These are phyloP conservation scores for Chionoecetes opilio DNA, from an alignment of 1,140 invertebrate species.

Conservation along the genomic window DNA sequence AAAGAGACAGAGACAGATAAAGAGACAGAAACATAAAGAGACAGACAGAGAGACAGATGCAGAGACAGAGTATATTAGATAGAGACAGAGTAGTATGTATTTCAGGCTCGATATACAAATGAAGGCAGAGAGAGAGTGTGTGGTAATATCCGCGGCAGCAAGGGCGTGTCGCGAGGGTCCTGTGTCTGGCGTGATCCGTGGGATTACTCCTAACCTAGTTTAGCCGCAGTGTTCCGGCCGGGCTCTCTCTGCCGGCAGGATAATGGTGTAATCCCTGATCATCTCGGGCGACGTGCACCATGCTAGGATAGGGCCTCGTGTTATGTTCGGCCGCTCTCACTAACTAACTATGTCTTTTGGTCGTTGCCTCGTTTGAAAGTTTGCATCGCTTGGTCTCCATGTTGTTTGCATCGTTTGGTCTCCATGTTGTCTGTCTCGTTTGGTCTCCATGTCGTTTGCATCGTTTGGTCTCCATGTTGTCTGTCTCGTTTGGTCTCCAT, in stretches of 20 bases:
- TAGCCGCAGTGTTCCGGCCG: not conserved
- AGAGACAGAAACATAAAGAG: too few relatives aligned
- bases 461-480: not conserved
- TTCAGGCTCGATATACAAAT: constrained; percentile 2
- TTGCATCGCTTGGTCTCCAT: not conserved
- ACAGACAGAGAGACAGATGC: too few relatives aligned
- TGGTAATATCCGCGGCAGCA: constrained; percentile 34
- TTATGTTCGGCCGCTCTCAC: not conserved
- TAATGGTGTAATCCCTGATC: constrained; percentile 55
- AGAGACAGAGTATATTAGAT: too few relatives aligned
- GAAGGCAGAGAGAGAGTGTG: not conserved
- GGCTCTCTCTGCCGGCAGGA: constrained; percentile 32
- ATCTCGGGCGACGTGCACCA: not conserved
- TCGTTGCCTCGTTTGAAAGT: too few relatives aligned
- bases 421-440: not conserved
- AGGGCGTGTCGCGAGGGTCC: not conserved
- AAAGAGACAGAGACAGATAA: constrained; percentile 22
- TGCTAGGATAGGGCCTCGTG: not conserved
- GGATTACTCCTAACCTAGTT: constrained; percentile 55
- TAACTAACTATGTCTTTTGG: too few relatives aligned
- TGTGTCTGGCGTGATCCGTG: constrained; percentile 34
- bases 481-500: not conserved
- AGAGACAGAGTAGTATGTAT: constrained; percentile 37
- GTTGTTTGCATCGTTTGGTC: not conserved
- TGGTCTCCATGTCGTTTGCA: too few relatives aligned